Percentiles rank a stretch among this genome's conserved stretches.
Evolutionary conservation across 2,797 vertebrate genomes (phyloP).

Genomic region (Cheirogaleus major): DNA sequence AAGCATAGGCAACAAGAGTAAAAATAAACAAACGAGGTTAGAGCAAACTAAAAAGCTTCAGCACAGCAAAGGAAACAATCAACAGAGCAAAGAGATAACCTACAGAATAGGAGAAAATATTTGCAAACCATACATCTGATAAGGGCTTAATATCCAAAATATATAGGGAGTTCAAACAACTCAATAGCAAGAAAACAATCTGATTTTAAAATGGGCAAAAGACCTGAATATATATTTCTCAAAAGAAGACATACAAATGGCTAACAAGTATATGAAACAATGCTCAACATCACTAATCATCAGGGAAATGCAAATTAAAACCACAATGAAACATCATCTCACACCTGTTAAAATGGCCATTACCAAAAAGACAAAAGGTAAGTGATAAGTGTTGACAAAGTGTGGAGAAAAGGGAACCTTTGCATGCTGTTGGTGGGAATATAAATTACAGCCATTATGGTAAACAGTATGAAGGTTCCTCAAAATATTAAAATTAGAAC

Average conservation of each 20-base stretch:
- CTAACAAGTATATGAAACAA: not conserved
- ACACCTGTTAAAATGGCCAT: not conserved
- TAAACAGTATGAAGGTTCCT: not conserved
- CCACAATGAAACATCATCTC: not conserved
- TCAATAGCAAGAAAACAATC: not conserved
- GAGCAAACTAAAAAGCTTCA: not conserved
- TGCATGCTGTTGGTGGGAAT: not conserved
- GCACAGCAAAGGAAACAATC: not conserved
- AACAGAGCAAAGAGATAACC: not conserved
- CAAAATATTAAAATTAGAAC: not conserved
- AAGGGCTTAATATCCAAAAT: not conserved
- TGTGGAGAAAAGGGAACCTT: not conserved
- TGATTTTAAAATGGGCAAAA: not conserved
- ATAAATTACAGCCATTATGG: not conserved
- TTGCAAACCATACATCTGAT: not conserved
- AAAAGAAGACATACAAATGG: not conserved
- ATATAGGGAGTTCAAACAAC: not conserved
- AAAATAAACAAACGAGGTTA: not conserved
- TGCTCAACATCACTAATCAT: not conserved
- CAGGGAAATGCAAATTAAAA: not conserved
- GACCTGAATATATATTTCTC: not conserved
- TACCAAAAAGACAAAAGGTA: not conserved
- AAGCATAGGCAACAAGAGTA: not conserved
- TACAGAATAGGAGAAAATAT: not conserved
- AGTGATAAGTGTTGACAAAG: not conserved